Conservation (phyloP, 2,888 invertebrate species). For the Lamproptera curius region DNA sequence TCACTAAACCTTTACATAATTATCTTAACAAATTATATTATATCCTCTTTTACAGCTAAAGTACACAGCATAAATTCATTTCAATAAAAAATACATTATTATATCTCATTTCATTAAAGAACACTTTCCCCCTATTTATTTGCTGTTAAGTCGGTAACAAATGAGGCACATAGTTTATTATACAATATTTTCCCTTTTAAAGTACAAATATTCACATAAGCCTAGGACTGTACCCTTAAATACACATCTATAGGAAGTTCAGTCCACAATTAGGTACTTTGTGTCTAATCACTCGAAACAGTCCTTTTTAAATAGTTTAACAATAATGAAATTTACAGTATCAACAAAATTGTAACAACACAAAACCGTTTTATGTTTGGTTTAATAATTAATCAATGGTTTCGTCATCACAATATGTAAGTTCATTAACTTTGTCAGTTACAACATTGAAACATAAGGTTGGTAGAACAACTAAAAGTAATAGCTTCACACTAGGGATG, state of each 20-base stretch:
- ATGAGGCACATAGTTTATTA: slow-evolving; percentile 66
- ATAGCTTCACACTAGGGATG: slow-evolving; percentile 8
- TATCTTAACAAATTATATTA: slow-evolving; percentile 76
- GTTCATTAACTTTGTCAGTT: slow-evolving; percentile 29
- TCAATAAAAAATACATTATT: slow-evolving; percentile 72
- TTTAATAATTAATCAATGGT: slow-evolving; percentile 67
- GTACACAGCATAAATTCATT: slow-evolving; percentile 71
- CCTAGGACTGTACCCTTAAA: slow-evolving; percentile 17
- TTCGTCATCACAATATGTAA: slow-evolving; percentile 67
- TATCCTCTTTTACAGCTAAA: slow-evolving; percentile 68
- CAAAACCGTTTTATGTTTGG: slow-evolving; percentile 57
- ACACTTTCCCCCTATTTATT: slow-evolving; percentile 58
- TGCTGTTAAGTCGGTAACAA: slow-evolving; percentile 69
- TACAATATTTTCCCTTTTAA: slow-evolving; percentile 25
- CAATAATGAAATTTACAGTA: slow-evolving; percentile 39
- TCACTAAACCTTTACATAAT: slow-evolving; percentile 55
- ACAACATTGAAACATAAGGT: slow-evolving; percentile 6
- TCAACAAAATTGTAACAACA: slow-evolving; percentile 52
- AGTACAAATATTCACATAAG: slow-evolving; percentile 39
- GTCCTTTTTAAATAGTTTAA: slow-evolving; percentile 25
- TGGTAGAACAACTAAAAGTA: slow-evolving; percentile 17
- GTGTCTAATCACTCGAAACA: slow-evolving; percentile 4
- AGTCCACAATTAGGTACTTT: slow-evolving; percentile 34
- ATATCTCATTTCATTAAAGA: slow-evolving; percentile 71
- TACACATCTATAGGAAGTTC: slow-evolving; percentile 32